phyloP scores from a whole-genome alignment of 1,140 invertebrate genomes.

The Drosophila paulistorum region DNA sequence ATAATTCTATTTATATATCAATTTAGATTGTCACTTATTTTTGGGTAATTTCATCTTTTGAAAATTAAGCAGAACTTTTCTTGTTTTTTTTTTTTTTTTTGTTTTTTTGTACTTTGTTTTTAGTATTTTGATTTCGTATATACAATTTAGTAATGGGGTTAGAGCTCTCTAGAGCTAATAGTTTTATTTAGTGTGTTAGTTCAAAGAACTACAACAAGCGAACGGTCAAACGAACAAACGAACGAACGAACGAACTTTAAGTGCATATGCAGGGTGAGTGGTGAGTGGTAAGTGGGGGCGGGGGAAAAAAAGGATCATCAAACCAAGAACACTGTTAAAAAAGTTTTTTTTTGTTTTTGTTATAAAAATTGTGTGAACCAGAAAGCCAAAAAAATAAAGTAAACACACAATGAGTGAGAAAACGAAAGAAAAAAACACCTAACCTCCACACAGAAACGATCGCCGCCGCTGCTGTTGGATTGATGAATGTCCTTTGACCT shows the following conservation, averaged over 20 bases:
- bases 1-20: conserved; percentile 35
- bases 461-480: conserved; percentile 69
- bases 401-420: conserved; percentile 32
- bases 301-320: conserved; percentile 3
- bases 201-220: background rate
- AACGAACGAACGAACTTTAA: conserved; percentile 10
- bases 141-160: conserved; percentile 1
- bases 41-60: conserved; percentile 1
- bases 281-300: conserved; percentile 30
- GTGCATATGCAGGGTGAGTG: conserved; percentile 9
- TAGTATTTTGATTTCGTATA: background rate
- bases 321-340: background rate
- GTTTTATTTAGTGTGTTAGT: background rate
- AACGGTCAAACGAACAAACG: background rate
- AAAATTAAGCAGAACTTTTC: conserved; percentile 53
- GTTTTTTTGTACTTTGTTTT: background rate
- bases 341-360: background rate
- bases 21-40: conserved; percentile 42
- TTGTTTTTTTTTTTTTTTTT: conserved; percentile 8
- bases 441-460: conserved; percentile 83
- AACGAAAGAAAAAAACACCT: conserved; percentile 66
- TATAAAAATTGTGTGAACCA: conserved; percentile 27
- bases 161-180: background rate
- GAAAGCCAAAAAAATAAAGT: conserved; percentile 31
- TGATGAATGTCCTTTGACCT: conserved; percentile 42